These are phyloP conservation scores for Catagonus wagneri DNA, from an alignment of 2,113 vertebrate genomes.

Conservation along the genomic window DNA sequence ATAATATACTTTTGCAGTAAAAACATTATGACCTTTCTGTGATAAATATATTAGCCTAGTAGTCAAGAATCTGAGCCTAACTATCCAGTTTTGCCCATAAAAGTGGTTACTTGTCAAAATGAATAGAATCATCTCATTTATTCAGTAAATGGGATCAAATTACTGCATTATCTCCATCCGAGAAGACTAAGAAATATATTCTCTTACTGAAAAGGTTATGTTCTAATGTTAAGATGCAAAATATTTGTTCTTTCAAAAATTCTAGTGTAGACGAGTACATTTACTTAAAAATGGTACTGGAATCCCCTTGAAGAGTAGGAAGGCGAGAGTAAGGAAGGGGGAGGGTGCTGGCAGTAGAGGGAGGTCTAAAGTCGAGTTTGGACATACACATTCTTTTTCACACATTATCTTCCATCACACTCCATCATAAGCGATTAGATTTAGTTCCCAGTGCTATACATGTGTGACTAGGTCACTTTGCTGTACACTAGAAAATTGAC, in stretches of 20 bases:
- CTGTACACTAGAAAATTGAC: too few species aligned
- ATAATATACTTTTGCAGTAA: background rate
- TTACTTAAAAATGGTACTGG: background rate
- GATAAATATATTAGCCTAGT: background rate
- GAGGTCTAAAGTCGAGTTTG: background rate
- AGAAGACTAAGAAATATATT: background rate
- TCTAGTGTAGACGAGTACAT: background rate
- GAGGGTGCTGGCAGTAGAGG: background rate
- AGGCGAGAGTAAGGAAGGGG: fast-evolving
- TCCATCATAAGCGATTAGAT: too few species aligned
- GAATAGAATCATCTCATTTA: background rate
- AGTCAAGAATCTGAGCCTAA: background rate
- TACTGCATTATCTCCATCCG: background rate
- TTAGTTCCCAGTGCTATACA: too few species aligned
- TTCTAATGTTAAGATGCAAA: background rate
- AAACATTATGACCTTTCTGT: background rate
- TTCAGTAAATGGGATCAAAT: background rate
- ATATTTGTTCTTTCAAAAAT: background rate
- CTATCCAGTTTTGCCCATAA: background rate
- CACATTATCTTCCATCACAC: too few species aligned
- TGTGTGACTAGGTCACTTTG: too few species aligned
- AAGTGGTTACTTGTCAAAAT: background rate
- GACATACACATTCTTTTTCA: background rate
- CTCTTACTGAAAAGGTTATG: background rate
- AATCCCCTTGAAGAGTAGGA: background rate